phyloP scores from a whole-genome alignment of 2,888 invertebrate genomes.

The Shargacucullia verbasci region DNA sequence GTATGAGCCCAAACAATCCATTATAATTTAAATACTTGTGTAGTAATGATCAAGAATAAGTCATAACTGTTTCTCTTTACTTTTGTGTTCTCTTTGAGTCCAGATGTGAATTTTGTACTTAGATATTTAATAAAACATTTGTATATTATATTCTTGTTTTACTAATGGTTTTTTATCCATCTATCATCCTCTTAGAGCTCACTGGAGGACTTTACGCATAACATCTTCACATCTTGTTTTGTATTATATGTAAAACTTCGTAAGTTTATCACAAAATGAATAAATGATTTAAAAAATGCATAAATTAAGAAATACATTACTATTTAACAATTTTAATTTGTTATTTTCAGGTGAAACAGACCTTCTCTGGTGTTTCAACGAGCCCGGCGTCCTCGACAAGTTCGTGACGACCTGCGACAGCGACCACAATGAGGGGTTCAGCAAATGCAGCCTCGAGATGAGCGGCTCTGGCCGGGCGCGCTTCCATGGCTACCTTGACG shows the following conservation, averaged over 20 bases:
- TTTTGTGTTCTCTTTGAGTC: slow-evolving; percentile 25
- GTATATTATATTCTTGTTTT: slow-evolving; percentile 28
- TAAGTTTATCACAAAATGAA: no score
- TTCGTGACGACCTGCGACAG: slow-evolving; percentile 94
- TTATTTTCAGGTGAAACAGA: slow-evolving; percentile 91
- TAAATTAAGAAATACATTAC: no score
- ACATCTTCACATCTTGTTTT: no score
- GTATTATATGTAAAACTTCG: no score
- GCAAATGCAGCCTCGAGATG: slow-evolving; percentile 92
- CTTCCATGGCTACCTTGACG: slow-evolving; percentile 92
- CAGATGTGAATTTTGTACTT: slow-evolving; percentile 53
- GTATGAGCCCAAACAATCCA: not conserved
- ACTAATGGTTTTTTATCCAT: not conserved
- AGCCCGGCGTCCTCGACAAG: slow-evolving; percentile 89
- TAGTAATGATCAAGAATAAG: slow-evolving; percentile 32
- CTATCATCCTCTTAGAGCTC: not conserved
- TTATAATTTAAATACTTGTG: slow-evolving; percentile 32
- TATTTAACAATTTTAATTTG: not conserved
- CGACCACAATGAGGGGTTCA: slow-evolving; percentile 95
- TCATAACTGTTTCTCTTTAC: slow-evolving; percentile 18
- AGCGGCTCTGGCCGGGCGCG: slow-evolving; percentile 91
- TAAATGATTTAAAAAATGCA: no score
- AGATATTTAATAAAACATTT: slow-evolving; percentile 51
- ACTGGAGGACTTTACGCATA: no score
- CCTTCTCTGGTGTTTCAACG: slow-evolving; percentile 92